These are phyloP conservation scores for Perizoma affinitatum DNA, from an alignment of 2,888 invertebrate genomes.

Conservation along the genomic window DNA sequence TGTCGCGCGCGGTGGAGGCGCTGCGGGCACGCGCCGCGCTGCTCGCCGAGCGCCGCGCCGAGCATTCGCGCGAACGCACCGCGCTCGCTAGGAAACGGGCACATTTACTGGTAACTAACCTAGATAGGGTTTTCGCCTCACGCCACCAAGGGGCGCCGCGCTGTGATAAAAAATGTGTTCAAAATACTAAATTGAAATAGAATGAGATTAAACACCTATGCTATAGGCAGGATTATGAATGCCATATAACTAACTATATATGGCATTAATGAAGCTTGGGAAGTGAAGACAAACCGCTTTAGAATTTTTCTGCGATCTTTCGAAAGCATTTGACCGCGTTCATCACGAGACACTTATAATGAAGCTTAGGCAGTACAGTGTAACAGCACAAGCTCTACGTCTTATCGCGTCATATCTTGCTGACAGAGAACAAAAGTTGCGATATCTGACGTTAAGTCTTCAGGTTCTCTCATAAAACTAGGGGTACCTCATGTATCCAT, in stretches of 20 bases:
- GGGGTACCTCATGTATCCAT: not conserved
- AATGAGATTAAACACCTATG: too few species aligned
- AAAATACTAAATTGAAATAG: too few species aligned
- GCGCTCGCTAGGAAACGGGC: conserved; percentile 41
- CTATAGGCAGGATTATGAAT: too few species aligned
- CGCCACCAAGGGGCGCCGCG: too few species aligned
- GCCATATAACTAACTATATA: too few species aligned
- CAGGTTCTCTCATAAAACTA: conserved; percentile 12
- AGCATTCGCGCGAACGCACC: conserved; percentile 34
- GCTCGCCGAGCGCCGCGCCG: conserved; percentile 34
- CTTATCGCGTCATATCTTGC: not conserved
- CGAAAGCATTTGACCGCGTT: conserved; percentile 4
- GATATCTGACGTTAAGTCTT: not conserved
- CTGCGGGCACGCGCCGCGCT: conserved; percentile 42
- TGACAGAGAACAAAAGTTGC: not conserved
- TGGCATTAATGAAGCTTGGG: not conserved
- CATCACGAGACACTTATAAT: conserved; percentile 1
- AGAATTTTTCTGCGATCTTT: conserved; percentile 2
- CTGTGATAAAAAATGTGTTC: too few species aligned
- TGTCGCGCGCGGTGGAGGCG: conserved; percentile 46
- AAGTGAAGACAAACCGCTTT: not conserved
- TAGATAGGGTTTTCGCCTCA: too few species aligned
- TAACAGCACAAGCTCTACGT: not conserved
- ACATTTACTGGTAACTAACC: conserved; percentile 42
- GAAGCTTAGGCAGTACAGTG: conserved; percentile 1